A percentile compares a stretch with the other conserved stretches of the same genome.
These are phyloP conservation scores for Aporophyla lueneburgensis DNA, from an alignment of 2,888 invertebrate species.

Conservation along the genomic window DNA sequence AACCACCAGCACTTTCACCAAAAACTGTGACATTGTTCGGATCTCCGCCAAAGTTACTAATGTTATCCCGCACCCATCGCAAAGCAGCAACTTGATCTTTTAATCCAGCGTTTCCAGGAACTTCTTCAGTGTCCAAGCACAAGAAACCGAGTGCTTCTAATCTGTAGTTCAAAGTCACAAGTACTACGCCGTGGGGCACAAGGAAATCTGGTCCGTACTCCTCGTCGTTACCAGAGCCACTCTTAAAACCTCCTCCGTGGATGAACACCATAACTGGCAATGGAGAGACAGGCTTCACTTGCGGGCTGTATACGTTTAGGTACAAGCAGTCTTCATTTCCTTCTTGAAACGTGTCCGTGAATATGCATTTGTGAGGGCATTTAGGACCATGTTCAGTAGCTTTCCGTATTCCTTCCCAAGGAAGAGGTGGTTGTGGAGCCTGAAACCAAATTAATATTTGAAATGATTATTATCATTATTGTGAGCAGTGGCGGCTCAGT, in stretches of 20 bases:
- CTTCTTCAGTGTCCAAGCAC: conserved; percentile 73
- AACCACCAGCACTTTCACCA: conserved; percentile 78
- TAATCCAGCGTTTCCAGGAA: conserved; percentile 78
- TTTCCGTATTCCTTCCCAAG: conserved; percentile 73
- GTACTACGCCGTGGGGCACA: conserved; percentile 72
- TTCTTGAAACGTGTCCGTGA: conserved; percentile 55
- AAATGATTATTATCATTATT: too few species aligned
- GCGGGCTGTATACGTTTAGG: conserved; percentile 77
- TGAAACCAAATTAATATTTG: conserved; percentile 11
- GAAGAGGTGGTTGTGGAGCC: conserved; percentile 70
- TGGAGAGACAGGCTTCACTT: conserved; percentile 60
- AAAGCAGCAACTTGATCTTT: conserved; percentile 78
- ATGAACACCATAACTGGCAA: conserved; percentile 79
- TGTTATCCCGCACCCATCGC: conserved; percentile 75
- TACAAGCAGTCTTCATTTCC: conserved; percentile 78
- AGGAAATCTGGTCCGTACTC: conserved; percentile 78
- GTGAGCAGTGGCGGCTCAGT: too few species aligned
- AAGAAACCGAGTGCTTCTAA: conserved; percentile 75
- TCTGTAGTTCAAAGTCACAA: conserved; percentile 79
- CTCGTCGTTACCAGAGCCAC: conserved; percentile 73
- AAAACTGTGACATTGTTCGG: conserved; percentile 75
- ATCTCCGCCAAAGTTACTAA: conserved; percentile 75
- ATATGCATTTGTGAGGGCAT: conserved; percentile 73
- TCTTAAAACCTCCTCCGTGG: conserved; percentile 76
- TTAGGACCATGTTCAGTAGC: conserved; percentile 72